These are phyloP conservation scores for Halichoerus grypus DNA, from an alignment of 2,113 vertebrate species.

Conservation along the genomic window DNA sequence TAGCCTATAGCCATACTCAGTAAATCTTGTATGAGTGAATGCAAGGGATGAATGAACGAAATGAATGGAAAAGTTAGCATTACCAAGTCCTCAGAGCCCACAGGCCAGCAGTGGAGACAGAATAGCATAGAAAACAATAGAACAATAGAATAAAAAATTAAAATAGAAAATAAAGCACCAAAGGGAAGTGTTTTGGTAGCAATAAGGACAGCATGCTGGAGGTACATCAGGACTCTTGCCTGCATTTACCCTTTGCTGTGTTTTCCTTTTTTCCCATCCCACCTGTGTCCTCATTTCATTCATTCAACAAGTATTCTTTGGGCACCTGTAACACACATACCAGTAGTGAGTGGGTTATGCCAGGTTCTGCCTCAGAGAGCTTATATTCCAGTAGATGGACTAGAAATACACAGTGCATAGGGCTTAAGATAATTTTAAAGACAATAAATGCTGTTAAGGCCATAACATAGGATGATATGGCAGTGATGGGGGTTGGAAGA, in stretches of 20 bases:
- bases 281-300: neutral
- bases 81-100: neutral
- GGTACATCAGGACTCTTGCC: neutral
- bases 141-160: neutral
- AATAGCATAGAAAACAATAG: neutral
- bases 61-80: neutral
- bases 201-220: neutral
- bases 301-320: conserved; percentile 12
- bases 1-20: neutral
- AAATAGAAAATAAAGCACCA: neutral
- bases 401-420: neutral
- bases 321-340: neutral
- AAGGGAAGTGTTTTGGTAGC: neutral
- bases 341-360: no score
- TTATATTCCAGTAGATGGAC: neutral
- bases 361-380: neutral
- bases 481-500: no score
- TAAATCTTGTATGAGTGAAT: neutral
- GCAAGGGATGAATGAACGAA: neutral
- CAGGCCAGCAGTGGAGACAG: neutral
- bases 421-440: neutral
- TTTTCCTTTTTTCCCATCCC: neutral
- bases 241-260: neutral
- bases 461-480: neutral
- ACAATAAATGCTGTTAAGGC: neutral